A percentile compares a stretch with the other conserved stretches of the same genome.
Evolutionary conservation across 2,888 invertebrate genomes (phyloP).

Genomic region (Dasysyrphus tricinctus): DNA sequence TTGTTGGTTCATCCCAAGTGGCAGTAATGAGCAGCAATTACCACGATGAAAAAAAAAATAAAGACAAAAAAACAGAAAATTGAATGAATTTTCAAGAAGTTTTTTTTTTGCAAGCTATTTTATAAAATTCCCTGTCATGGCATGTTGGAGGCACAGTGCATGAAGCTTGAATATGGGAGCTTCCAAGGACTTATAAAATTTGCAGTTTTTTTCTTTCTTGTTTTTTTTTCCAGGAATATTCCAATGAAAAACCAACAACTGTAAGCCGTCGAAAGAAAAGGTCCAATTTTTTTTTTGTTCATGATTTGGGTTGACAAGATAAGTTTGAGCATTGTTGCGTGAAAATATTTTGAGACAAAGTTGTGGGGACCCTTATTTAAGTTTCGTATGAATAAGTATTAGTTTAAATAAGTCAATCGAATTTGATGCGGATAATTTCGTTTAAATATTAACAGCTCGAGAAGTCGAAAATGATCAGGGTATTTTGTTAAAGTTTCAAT

Average conservation of each 20-base stretch:
- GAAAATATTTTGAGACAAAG: constrained; percentile 4
- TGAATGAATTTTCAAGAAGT: not conserved
- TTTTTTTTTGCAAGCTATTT: not conserved
- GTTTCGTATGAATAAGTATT: not conserved
- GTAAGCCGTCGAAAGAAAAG: not conserved
- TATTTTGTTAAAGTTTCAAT: not conserved
- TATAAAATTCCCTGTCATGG: not conserved
- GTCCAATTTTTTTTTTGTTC: constrained; percentile 19
- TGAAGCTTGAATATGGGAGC: not conserved
- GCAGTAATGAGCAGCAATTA: constrained; percentile 21
- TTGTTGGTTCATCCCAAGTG: constrained; percentile 11
- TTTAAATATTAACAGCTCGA: constrained; percentile 7
- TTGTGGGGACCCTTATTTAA: constrained; percentile 14
- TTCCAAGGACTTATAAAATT: constrained; percentile 2
- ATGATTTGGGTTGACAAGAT: constrained; percentile 49
- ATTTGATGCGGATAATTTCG: constrained; percentile 21
- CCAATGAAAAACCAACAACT: not conserved
- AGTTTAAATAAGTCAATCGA: constrained; percentile 11
- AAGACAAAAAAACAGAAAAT: not conserved
- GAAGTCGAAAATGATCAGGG: constrained; percentile 15
- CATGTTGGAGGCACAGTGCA: constrained; percentile 1
- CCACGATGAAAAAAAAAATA: not conserved
- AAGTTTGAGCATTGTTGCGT: constrained; percentile 15
- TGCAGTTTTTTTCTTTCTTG: not conserved
- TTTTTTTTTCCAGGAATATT: not conserved